Base-by-base conservation (phyloP, 2,797 vertebrate species). In the Hemitrygon akajei region DNA sequence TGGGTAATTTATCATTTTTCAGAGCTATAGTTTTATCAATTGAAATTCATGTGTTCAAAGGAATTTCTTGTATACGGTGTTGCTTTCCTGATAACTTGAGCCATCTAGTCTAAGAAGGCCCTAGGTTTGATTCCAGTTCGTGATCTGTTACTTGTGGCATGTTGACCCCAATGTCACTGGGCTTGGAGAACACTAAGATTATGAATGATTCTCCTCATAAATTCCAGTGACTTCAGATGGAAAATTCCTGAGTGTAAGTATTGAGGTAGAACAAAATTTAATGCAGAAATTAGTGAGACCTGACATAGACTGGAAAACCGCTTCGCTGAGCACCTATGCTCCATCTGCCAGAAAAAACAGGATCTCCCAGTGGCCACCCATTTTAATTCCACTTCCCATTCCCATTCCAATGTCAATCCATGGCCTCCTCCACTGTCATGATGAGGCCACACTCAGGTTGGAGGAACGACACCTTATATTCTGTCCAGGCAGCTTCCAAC, bases 1-100 rank as follows among this genome's bases (percentile, higher is more conserved):
- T 63, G 75, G 94, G 94, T 95, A 94, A 95, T 95, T 95, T 94
- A 94, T 95, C 95, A 94, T 94, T 94, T 58, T 82, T 91, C 60
- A 58, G 91, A 93, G 92, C 81, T 87, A 94, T 79, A 27, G 25
- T 71, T 75, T 73, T 92, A 56, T 27, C 91, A 75, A 40, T 47
- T 92, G n/a, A 76, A 18, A 37, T 11, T 92, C 2, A 7, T 58
- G 71, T 66, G 10, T 40, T 92, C 34, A 73, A 92, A 73, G 10
- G 47, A 22, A 71, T 69, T 93, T 25, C 27, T 76, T 93, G 7
- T 40, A 47, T 60, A 30, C 9, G 0, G 25, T 14, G 20, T n/a
- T 86, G 58, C 30, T 37, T 3, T 37, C 7, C 27, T 20, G 4
- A 69, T 66, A 11, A 25, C 56, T 27, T 60, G 12, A 86, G 56